Evolutionary conservation across 2,113 vertebrate genomes (phyloP), one percentile per base, ranked within the genome.

Genomic region (Notarius quadriscutis): DNA sequence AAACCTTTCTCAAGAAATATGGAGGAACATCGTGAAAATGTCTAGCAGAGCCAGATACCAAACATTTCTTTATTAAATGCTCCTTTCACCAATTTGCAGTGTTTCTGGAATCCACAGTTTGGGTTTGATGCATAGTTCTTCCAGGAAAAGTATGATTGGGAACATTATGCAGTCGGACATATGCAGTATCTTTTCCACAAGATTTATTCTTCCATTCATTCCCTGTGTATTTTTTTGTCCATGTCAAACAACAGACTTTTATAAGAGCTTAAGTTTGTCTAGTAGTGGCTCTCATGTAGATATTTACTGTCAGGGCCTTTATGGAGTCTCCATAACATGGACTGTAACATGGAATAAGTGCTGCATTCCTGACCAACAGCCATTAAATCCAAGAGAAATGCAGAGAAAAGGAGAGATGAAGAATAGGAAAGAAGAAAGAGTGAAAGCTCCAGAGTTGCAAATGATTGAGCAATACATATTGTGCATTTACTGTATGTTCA

Each of bases 241-340:
- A 30, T 14, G 18, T 62, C 41, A 77, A 67, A 51, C 11, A 71
- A 22, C 25, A 78, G 60, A 25, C 27, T n/a, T 20, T 17, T n/a
- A 8, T 41, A 67, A 27, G 25, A 41, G n/a, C 50, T 22, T 34
- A 65, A 4, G n/a, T 55, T 34, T 79, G 53, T 58, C 27, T 80
- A 57, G 18, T 22, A 30, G 34, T n/a, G 72, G 58, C 50, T 75
- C 41, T 77, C 75, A 20, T 79, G 50, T 34, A 57, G 87, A 74
- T 86, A 86, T 91, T 89, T 88, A 86, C 84, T 67, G 62, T 62
- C 65, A 86, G 5, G 50, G 34, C 53, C 53, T 86, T 60, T 69
- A 74, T 14, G 58, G 25, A 41, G n/a, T 58, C 30, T 84, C 15
- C 34, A n/a, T 34, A 75, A 41, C 63, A 75, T 48, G 20, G 48